Evolutionary conservation across 2,888 invertebrate genomes (phyloP).

Genomic region (Rambutsinella grinnellia): DNA sequence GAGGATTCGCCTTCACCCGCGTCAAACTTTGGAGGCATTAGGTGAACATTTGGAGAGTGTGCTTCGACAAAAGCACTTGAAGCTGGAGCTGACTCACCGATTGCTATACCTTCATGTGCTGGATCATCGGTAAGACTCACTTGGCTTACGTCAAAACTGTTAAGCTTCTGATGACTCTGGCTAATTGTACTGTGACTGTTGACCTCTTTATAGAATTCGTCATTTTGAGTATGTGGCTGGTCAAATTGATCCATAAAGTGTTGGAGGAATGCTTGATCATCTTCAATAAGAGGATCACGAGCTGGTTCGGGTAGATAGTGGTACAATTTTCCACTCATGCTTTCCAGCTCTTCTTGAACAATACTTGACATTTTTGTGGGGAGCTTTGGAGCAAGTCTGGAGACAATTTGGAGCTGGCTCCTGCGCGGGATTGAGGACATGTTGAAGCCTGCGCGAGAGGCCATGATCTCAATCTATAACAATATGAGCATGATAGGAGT

Average conservation of each 20-base stretch:
- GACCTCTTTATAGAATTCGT: constrained; percentile 39
- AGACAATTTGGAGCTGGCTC: constrained; percentile 62
- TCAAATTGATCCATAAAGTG: constrained; percentile 56
- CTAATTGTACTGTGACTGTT: constrained; percentile 18
- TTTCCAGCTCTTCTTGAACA: constrained; percentile 56
- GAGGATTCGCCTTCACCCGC: constrained; percentile 39
- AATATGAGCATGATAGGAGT: no score
- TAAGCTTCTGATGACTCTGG: constrained; percentile 15
- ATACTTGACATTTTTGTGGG: constrained; percentile 55
- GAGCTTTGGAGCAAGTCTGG: constrained; percentile 56
- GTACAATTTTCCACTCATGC: constrained; percentile 56
- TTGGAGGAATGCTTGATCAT: constrained; percentile 51
- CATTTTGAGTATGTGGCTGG: constrained; percentile 28
- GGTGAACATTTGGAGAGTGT: constrained; percentile 23
- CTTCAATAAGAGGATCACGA: constrained; percentile 61
- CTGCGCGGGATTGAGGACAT: constrained; percentile 63
- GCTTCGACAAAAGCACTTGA: background rate
- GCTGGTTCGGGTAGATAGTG: constrained; percentile 62
- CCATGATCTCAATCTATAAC: constrained; percentile 65
- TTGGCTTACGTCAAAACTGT: constrained; percentile 41
- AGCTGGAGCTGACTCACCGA: constrained; percentile 25
- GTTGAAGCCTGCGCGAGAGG: constrained; percentile 63
- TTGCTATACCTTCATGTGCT: constrained; percentile 12
- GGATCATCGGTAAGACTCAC: constrained; percentile 41
- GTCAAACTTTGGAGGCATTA: constrained; percentile 52